Evolutionary conservation across 2,113 vertebrate species (phyloP).

Genomic region (Blennius ocellaris): DNA sequence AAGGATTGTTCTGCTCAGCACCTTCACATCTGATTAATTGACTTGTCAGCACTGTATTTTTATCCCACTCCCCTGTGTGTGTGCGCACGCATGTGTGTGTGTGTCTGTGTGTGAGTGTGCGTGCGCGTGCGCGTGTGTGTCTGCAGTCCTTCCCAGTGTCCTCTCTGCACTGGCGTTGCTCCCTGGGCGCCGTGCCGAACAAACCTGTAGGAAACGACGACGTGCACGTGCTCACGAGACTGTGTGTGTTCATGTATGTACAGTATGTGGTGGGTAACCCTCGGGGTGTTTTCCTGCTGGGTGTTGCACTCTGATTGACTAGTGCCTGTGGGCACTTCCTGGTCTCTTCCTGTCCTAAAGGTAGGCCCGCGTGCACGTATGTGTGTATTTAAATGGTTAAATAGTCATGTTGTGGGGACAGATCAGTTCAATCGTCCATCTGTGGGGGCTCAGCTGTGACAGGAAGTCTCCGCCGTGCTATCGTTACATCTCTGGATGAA

Average conservation of each 20-base stretch:
- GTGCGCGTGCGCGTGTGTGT: constrained; percentile 46
- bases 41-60: constrained; percentile 90
- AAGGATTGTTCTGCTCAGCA: constrained; percentile 84
- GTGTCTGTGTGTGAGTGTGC: not conserved
- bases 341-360: constrained; percentile 39
- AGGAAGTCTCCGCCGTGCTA: not conserved
- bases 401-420: not conserved
- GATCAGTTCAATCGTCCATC: not conserved
- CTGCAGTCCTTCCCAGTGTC: constrained; percentile 84
- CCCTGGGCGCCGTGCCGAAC: constrained; percentile 60
- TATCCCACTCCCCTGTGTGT: constrained; percentile 81
- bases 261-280: constrained; percentile 40
- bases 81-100: constrained; percentile 19
- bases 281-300: constrained; percentile 42
- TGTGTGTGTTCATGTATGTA: not conserved
- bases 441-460: not conserved
- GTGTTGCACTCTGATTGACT: constrained; percentile 57
- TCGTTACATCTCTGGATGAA: not conserved
- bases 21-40: constrained; percentile 90
- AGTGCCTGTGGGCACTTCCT: constrained; percentile 41
- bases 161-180: constrained; percentile 76
- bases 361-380: constrained; percentile 8
- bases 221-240: constrained; percentile 1
- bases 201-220: constrained; percentile 41
- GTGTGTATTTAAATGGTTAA: not conserved